phyloP scores from a whole-genome alignment of 2,888 invertebrate species.

The Catocala fraxini region DNA sequence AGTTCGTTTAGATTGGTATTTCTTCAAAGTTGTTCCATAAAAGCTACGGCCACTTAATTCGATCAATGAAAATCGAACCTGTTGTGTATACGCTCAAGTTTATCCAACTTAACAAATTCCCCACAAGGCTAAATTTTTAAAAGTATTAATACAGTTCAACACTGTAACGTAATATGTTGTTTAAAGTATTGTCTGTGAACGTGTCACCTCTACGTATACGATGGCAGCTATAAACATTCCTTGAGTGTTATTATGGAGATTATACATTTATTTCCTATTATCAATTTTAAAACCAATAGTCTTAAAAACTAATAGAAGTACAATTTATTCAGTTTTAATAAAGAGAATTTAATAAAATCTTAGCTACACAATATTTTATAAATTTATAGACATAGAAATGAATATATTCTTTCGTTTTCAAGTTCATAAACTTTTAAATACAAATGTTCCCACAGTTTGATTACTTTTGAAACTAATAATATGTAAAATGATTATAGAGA shows the following conservation, averaged over 20 bases:
- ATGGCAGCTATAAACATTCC: conserved; percentile 61
- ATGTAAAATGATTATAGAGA: conserved; percentile 51
- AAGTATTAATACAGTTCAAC: conserved; percentile 10
- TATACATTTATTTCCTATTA: conserved; percentile 61
- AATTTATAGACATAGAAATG: conserved; percentile 67
- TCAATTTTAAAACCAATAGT: conserved; percentile 63
- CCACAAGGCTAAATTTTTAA: too few relatives aligned
- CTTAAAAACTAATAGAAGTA: conserved; percentile 59
- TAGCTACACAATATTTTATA: conserved; percentile 62
- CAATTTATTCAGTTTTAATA: conserved; percentile 74
- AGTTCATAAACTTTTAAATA: conserved; percentile 65
- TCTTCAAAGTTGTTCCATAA: too few relatives aligned
- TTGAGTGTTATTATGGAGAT: conserved; percentile 45
- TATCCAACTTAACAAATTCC: too few relatives aligned
- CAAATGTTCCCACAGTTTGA: conserved; percentile 68
- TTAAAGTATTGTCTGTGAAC: conserved; percentile 67
- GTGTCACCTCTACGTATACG: conserved; percentile 74
- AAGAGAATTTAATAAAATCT: conserved; percentile 71
- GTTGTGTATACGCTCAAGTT: too few relatives aligned
- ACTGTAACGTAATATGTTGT: conserved; percentile 62
- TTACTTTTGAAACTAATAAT: conserved; percentile 59
- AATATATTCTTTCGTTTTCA: conserved; percentile 65
- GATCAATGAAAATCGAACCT: too few relatives aligned
- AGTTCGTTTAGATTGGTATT: too few relatives aligned
- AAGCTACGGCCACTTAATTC: too few relatives aligned